phyloP scores from a whole-genome alignment of 2,797 vertebrate species.

The Bryconaethiops microstoma region DNA sequence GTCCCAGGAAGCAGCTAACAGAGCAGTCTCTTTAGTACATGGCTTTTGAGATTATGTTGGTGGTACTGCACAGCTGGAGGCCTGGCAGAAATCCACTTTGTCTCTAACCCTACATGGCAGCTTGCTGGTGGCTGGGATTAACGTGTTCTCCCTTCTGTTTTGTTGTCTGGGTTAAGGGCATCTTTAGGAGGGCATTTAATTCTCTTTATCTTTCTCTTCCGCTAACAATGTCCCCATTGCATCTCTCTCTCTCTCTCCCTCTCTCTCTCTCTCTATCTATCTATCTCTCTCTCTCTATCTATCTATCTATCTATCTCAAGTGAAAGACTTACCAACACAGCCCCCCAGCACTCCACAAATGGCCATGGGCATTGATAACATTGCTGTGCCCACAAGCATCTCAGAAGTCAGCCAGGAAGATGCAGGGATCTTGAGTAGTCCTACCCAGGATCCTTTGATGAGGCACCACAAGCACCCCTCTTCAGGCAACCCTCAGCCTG shows the following conservation, averaged over 20 bases:
- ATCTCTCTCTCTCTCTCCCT: conserved; percentile 21
- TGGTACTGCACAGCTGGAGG: not conserved
- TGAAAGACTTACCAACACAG: not conserved
- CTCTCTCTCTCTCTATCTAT: not conserved
- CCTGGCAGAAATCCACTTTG: conserved; percentile 16
- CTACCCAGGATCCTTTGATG: conserved; percentile 37
- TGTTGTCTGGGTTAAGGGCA: conserved; percentile 55
- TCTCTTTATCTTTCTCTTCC: conserved; percentile 38
- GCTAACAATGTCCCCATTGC: conserved; percentile 20
- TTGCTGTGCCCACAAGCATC: conserved; percentile 16
- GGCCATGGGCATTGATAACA: not conserved
- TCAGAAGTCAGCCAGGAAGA: conserved; percentile 33
- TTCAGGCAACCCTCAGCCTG: conserved; percentile 58
- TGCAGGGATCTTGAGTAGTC: conserved; percentile 27
- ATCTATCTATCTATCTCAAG: too few species aligned
- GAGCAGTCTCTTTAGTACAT: conserved; percentile 3
- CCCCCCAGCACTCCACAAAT: conserved; percentile 32
- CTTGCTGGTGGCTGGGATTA: conserved; percentile 43
- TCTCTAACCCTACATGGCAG: conserved; percentile 30
- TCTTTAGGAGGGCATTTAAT: conserved; percentile 59
- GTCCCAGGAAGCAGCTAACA: conserved; percentile 26
- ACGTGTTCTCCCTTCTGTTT: conserved; percentile 52
- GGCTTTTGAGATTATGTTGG: conserved; percentile 22
- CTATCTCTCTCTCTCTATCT: not conserved
- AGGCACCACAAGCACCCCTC: conserved; percentile 64